phyloP scores from a whole-genome alignment of 2,888 invertebrate species.

The Tipula lateralis region DNA sequence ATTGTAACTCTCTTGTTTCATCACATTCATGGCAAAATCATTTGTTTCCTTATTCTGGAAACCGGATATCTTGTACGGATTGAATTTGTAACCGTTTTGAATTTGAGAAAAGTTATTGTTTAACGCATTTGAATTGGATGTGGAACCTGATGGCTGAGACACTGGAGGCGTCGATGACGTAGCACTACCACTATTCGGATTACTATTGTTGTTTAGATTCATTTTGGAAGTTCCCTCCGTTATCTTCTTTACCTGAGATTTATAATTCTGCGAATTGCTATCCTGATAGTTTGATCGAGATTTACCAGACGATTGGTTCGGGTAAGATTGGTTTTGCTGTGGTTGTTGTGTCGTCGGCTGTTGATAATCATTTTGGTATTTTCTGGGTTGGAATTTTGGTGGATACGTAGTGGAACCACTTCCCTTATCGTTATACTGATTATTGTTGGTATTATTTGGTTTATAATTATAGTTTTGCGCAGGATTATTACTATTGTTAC shows the following conservation, averaged over 20 bases:
- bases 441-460: slow-evolving; percentile 26
- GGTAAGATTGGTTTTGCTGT: not conserved
- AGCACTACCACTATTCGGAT: slow-evolving; percentile 25
- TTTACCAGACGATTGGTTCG: not conserved
- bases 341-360: not conserved
- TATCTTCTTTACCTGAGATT: not conserved
- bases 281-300: not conserved
- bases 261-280: not conserved
- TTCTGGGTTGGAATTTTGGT: slow-evolving; percentile 24
- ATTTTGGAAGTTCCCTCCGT: slow-evolving; percentile 19
- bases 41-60: slow-evolving; percentile 49
- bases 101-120: slow-evolving; percentile 34
- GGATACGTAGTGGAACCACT: slow-evolving; percentile 16
- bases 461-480: not conserved
- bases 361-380: not conserved
- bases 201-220: slow-evolving; percentile 19
- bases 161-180: not conserved
- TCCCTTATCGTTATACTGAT: slow-evolving; percentile 12
- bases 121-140: not conserved
- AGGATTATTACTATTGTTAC: not conserved
- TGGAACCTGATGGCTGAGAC: not conserved
- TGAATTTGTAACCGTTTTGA: slow-evolving; percentile 46
- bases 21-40: slow-evolving; percentile 47
- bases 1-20: slow-evolving; percentile 39
- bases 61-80: slow-evolving; percentile 49